These are phyloP conservation scores for Coreoperca whiteheadi DNA, from an alignment of 2,113 vertebrate genomes.

Conservation along the genomic window DNA sequence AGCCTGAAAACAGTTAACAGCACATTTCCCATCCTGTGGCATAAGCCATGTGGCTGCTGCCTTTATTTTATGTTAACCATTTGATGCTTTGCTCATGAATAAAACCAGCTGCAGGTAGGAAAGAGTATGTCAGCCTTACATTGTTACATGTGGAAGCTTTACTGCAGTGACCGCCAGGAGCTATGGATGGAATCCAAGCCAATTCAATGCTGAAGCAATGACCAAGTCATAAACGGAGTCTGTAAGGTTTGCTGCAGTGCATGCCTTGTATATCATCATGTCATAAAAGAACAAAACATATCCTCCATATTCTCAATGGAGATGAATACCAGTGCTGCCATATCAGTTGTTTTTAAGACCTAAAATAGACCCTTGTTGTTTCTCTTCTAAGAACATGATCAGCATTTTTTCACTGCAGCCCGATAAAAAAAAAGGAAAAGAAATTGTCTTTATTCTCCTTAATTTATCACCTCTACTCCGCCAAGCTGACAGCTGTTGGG, in stretches of 20 bases:
- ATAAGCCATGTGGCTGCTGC: conserved; percentile 10
- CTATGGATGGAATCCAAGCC: conserved; percentile 15
- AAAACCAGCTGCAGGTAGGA: conserved; percentile 12
- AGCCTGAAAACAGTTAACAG: conserved; percentile 16
- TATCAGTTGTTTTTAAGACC: conserved; percentile 17
- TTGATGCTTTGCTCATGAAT: conserved; percentile 21
- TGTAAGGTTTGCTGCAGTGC: background rate
- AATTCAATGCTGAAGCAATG: background rate
- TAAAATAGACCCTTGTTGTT: conserved; percentile 31
- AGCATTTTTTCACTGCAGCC: background rate
- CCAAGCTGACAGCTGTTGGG: conserved; percentile 24
- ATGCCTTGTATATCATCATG: conserved; percentile 31
- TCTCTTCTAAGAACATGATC: conserved; percentile 22
- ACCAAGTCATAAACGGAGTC: conserved; percentile 2
- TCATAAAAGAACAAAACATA: conserved; percentile 9
- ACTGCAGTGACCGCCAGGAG: conserved; percentile 16
- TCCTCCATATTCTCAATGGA: background rate
- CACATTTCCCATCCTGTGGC: background rate
- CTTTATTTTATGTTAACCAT: conserved; percentile 28
- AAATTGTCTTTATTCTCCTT: conserved; percentile 10
- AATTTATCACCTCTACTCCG: conserved; percentile 41
- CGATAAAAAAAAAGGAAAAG: no score
- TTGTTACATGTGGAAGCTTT: conserved; percentile 18
- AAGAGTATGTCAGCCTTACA: conserved; percentile 11
- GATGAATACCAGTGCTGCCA: conserved; percentile 22